Conservation (phyloP, 2,113 vertebrate species). For the Dasyurus viverrinus region DNA sequence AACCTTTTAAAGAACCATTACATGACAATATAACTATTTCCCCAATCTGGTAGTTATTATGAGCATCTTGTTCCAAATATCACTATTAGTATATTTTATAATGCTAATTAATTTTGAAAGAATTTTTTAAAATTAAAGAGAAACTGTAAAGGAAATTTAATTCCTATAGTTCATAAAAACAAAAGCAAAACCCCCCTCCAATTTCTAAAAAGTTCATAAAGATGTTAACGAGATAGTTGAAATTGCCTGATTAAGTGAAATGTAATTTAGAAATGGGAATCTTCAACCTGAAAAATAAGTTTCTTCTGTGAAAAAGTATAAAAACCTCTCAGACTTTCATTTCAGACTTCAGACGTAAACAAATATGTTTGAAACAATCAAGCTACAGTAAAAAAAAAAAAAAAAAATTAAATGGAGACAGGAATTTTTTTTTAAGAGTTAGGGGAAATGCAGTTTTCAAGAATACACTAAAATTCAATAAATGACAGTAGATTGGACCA, state of each 20-base stretch:
- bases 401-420: background rate
- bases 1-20: background rate
- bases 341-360: background rate
- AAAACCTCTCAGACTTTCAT: constrained; percentile 18
- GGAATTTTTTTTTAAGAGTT: background rate
- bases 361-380: constrained; percentile 13
- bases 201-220: constrained; percentile 35
- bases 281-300: constrained; percentile 13
- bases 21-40: background rate
- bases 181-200: no score
- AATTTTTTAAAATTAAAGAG: constrained; percentile 1
- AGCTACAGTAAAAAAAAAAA: constrained; percentile 14
- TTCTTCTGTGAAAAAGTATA: constrained; percentile 1
- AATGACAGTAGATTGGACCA: background rate
- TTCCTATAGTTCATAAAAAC: constrained; percentile 33
- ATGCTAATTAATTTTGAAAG: background rate
- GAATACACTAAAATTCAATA: background rate
- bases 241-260: constrained; percentile 16
- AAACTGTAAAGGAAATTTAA: constrained; percentile 32
- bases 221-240: background rate
- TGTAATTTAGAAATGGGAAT: background rate
- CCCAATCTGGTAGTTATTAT: background rate
- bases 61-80: background rate
- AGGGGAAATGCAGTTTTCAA: background rate
- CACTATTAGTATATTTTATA: background rate